Percentiles rank a stretch among this genome's conserved stretches.
These are phyloP conservation scores for Sympetrum striolatum DNA, from an alignment of 2,888 invertebrate genomes.

Conservation along the genomic window DNA sequence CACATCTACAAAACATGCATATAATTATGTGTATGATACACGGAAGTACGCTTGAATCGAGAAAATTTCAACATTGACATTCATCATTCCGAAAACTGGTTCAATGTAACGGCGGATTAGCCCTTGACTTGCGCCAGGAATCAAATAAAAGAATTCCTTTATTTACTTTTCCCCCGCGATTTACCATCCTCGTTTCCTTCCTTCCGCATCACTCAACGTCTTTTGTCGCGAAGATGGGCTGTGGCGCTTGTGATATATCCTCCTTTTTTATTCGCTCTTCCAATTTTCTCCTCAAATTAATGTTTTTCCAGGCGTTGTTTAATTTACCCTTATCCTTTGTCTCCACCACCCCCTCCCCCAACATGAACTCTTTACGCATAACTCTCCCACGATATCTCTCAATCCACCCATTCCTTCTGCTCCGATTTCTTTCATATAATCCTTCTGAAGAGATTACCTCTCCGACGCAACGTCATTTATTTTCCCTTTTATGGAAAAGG, in stretches of 20 bases:
- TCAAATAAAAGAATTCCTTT: not conserved
- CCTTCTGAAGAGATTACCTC: slow-evolving; percentile 16
- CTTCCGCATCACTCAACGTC: not conserved
- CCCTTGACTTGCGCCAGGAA: no score
- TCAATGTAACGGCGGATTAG: no score
- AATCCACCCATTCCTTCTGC: not conserved
- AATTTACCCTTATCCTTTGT: slow-evolving; percentile 6
- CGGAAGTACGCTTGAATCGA: no score
- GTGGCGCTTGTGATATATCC: no score
- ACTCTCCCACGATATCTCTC: not conserved
- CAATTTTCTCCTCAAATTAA: not conserved
- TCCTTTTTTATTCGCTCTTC: no score
- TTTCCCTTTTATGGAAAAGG: not conserved
- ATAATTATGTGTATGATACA: no score
- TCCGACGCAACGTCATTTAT: slow-evolving; percentile 2
- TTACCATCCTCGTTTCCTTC: not conserved
- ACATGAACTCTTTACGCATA: not conserved
- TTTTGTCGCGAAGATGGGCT: no score
- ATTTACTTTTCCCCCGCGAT: not conserved
- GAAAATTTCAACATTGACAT: no score
- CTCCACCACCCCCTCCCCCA: not conserved
- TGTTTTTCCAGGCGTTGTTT: not conserved
- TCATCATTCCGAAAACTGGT: no score
- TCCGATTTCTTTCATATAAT: slow-evolving; percentile 34
- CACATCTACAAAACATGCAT: no score